Evolutionary conservation across 64 coral and sea anemone genomes (phyloP).

Genomic region (Acropora tenuis): DNA sequence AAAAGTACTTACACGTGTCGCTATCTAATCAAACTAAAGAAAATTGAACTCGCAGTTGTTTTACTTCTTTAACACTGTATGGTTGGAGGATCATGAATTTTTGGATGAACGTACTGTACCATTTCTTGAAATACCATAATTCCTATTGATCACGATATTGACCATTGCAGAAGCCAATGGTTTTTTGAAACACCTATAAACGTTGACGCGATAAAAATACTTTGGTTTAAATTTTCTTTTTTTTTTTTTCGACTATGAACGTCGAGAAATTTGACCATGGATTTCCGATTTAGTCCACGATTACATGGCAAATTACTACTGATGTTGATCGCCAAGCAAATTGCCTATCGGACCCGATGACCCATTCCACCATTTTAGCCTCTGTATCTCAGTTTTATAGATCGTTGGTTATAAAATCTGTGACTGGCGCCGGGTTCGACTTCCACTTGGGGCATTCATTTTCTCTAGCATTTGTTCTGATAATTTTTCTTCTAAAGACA

Average conservation of each 20-base stretch:
- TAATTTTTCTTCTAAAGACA: no score
- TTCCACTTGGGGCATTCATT: not conserved
- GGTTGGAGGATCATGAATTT: not conserved
- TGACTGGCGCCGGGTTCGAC: not conserved
- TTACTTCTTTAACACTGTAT: no score
- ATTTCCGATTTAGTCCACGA: not conserved
- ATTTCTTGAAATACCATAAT: not conserved
- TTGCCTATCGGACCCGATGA: not conserved
- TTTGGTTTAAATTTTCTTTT: slow-evolving; percentile 4
- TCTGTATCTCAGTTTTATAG: not conserved
- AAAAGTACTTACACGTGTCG: no score
- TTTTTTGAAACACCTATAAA: not conserved
- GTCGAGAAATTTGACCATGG: not conserved
- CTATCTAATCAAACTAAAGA: no score
- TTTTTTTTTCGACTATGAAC: no score
- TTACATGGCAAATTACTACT: slow-evolving; percentile 11
- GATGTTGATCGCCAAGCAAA: not conserved
- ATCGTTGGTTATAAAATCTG: slow-evolving; percentile 3
- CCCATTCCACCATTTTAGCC: no score
- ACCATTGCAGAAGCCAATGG: not conserved
- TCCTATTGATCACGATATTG: not conserved
- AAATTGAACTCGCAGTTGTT: no score
- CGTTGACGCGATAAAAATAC: not conserved
- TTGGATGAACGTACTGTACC: not conserved
- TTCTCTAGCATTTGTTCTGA: not conserved